These are phyloP conservation scores for Aspidoscelis tigris DNA, from an alignment of 2,113 vertebrate species.

Conservation along the genomic window DNA sequence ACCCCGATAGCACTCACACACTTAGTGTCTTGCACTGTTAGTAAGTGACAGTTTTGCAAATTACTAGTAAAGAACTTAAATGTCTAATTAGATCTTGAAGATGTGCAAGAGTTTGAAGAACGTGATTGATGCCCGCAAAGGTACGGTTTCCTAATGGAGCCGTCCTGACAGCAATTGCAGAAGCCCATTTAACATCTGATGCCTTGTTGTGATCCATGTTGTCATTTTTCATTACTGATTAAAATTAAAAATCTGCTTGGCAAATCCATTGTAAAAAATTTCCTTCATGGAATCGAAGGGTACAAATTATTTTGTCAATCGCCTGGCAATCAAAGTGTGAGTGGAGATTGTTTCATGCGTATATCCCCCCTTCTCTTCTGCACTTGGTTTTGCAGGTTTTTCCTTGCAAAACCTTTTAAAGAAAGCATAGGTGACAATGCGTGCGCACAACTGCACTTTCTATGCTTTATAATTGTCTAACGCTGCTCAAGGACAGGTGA, in stretches of 20 bases:
- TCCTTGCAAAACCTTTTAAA: too few relatives aligned
- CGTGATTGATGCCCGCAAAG: constrained; percentile 95
- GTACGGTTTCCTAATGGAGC: constrained; percentile 88
- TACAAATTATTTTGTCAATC: constrained; percentile 99
- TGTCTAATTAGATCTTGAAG: constrained; percentile 85
- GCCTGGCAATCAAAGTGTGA: constrained; percentile 82
- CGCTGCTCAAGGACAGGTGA: constrained; percentile 75
- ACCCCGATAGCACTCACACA: not conserved
- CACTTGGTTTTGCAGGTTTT: too few relatives aligned
- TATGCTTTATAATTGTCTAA: constrained; percentile 71
- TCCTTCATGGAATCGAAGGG: constrained; percentile 88
- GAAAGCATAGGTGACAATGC: constrained; percentile 76
- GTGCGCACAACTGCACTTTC: constrained; percentile 49
- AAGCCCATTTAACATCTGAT: constrained; percentile 93
- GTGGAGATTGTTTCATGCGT: constrained; percentile 73
- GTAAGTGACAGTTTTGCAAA: constrained; percentile 84
- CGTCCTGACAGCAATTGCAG: constrained; percentile 91
- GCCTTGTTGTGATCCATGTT: constrained; percentile 98
- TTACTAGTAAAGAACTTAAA: constrained; percentile 82
- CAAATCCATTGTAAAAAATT: constrained; percentile 89
- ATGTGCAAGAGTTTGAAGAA: constrained; percentile 80
- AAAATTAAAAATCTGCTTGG: constrained; percentile 94
- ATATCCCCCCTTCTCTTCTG: too few relatives aligned
- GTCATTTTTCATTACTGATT: constrained; percentile 99
- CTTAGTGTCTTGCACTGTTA: constrained; percentile 74